A percentile compares a stretch with the other conserved stretches of the same genome.
These are phyloP conservation scores for Aphelenchoides besseyi DNA, from an alignment of 1,140 invertebrate species.

Conservation along the genomic window DNA sequence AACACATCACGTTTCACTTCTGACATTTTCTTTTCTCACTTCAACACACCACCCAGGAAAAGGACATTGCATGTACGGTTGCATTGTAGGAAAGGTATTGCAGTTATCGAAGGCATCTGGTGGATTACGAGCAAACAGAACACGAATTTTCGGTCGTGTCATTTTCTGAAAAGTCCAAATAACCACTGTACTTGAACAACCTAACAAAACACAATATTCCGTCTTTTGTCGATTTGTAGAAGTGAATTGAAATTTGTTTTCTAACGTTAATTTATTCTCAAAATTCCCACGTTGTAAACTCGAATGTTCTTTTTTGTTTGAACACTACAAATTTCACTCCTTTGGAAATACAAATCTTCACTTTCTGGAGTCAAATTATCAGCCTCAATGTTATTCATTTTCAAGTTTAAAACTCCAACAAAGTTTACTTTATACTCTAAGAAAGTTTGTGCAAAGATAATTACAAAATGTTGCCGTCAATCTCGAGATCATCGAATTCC, in stretches of 20 bases:
- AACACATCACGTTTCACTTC: constrained; percentile 13
- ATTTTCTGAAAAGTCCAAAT: background rate
- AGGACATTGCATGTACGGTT: constrained; percentile 34
- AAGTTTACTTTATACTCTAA: too few relatives aligned
- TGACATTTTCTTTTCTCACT: constrained; percentile 2
- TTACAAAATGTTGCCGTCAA: background rate
- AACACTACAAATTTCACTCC: too few relatives aligned
- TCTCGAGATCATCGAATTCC: background rate
- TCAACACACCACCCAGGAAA: constrained; percentile 47
- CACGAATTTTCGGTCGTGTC: constrained; percentile 25
- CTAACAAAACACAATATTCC: too few relatives aligned
- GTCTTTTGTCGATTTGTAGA: background rate
- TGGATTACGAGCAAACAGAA: constrained; percentile 34
- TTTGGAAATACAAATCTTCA: too few relatives aligned
- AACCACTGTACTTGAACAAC: too few relatives aligned
- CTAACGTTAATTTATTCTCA: constrained; percentile 5
- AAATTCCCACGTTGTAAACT: background rate
- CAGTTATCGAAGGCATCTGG: constrained; percentile 42
- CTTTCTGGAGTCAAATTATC: too few relatives aligned
- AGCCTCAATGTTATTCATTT: too few relatives aligned
- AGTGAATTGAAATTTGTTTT: background rate
- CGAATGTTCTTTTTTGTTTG: too few relatives aligned
- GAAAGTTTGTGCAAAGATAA: too few relatives aligned
- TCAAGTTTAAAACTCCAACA: too few relatives aligned
- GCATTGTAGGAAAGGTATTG: constrained; percentile 32